Percentiles rank a stretch among this genome's conserved stretches.
Conservation (phyloP, 2,797 vertebrate species). For the Clarias fuscus region DNA sequence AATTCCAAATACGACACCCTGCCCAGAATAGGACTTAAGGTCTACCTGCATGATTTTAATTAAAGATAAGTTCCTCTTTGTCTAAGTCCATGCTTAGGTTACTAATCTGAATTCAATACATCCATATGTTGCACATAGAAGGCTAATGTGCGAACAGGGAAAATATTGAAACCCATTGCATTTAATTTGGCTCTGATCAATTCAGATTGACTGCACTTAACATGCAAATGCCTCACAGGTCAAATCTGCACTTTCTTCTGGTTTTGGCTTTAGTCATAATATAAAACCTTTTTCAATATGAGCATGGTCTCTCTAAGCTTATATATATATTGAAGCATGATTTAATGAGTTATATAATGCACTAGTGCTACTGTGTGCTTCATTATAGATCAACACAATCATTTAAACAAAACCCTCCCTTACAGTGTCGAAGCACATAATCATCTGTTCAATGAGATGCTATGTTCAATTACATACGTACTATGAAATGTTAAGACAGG, state of each 20-base stretch:
- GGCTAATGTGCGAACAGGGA: slow-evolving; percentile 85
- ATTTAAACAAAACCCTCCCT: background rate
- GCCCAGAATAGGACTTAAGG: slow-evolving; percentile 67
- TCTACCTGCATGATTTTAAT: slow-evolving; percentile 95
- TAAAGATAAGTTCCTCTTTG: slow-evolving; percentile 97
- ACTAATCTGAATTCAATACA: slow-evolving; percentile 97
- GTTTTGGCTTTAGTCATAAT: slow-evolving; percentile 65
- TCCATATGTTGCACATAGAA: slow-evolving; percentile 86
- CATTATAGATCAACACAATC: background rate
- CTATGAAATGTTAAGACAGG: slow-evolving; percentile 4
- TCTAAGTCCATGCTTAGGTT: slow-evolving; percentile 83
- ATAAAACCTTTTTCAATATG: slow-evolving; percentile 21
- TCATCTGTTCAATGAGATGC: slow-evolving; percentile 10
- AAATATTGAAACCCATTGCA: slow-evolving; percentile 90
- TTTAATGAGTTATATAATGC: background rate
- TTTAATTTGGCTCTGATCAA: slow-evolving; percentile 90
- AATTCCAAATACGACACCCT: slow-evolving; percentile 44
- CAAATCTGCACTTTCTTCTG: slow-evolving; percentile 69
- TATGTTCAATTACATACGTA: slow-evolving; percentile 3
- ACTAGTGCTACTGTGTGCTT: background rate
- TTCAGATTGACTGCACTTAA: slow-evolving; percentile 93
- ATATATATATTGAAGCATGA: slow-evolving; percentile 7
- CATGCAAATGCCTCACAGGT: slow-evolving; percentile 87
- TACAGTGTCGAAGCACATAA: background rate
- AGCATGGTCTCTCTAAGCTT: background rate